Percentiles rank a stretch among this genome's conserved stretches.
phyloP scores from a whole-genome alignment of 2,113 vertebrate genomes.

The Furnarius figulus region DNA sequence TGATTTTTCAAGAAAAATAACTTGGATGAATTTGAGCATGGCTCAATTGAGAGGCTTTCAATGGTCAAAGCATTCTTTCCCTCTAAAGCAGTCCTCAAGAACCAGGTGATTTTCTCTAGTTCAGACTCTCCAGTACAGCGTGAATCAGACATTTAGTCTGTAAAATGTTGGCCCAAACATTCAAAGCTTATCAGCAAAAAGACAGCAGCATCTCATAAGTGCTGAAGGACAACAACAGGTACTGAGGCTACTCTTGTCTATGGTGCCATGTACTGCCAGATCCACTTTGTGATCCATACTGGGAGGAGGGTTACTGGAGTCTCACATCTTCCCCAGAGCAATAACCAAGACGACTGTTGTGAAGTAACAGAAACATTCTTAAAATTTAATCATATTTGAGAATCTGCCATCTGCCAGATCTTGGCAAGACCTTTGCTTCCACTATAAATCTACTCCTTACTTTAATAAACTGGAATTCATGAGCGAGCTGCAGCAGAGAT shows the following conservation, averaged over 20 bases:
- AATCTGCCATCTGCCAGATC: not conserved
- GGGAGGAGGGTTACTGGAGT: not conserved
- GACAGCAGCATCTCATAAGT: not conserved
- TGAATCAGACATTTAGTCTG: not conserved
- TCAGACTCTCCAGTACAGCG: not conserved
- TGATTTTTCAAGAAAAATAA: not conserved
- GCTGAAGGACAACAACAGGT: not conserved
- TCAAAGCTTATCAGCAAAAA: not conserved
- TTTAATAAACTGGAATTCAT: not conserved
- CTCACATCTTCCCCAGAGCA: not conserved
- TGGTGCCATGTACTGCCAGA: not conserved
- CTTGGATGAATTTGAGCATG: not conserved
- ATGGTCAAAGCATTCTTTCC: not conserved
- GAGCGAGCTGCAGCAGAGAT: not conserved
- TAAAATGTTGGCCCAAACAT: not conserved
- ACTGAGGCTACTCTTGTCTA: fast-evolving
- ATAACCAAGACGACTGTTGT: not conserved
- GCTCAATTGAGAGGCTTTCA: not conserved
- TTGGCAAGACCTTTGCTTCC: not conserved
- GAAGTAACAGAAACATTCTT: not conserved
- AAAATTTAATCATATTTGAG: not conserved
- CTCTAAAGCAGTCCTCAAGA: not conserved
- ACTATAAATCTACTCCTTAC: not conserved
- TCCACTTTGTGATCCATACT: not conserved
- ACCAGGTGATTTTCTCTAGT: not conserved